phyloP scores from a whole-genome alignment of 2,113 vertebrate genomes.

The Embiotoca jacksoni region DNA sequence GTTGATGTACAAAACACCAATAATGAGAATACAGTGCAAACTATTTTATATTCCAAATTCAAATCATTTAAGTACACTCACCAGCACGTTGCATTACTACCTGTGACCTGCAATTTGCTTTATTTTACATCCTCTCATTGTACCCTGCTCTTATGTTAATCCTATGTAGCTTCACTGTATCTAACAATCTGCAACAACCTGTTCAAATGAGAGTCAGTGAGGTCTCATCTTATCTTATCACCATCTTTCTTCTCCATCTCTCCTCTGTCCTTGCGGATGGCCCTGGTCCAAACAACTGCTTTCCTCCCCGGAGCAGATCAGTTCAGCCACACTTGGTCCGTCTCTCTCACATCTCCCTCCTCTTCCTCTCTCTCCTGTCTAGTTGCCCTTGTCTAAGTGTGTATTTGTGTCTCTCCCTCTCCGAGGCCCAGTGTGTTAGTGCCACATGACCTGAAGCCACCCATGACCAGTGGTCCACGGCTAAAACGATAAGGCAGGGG shows the following conservation, averaged over 20 bases:
- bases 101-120: neutral
- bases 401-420: conserved; percentile 57
- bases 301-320: conserved; percentile 32
- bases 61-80: neutral
- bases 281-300: conserved; percentile 43
- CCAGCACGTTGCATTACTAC: neutral
- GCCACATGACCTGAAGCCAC: conserved; percentile 71
- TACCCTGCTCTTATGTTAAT: neutral
- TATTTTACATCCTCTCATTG: neutral
- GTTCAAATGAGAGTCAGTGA: conserved; percentile 11
- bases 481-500: conserved; percentile 66
- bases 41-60: neutral
- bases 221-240: conserved; percentile 43
- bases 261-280: conserved; percentile 29
- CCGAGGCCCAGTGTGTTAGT: conserved; percentile 65
- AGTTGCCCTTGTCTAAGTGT: conserved; percentile 71
- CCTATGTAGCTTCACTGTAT: neutral
- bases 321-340: conserved; percentile 13
- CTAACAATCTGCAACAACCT: conserved; percentile 18
- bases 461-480: conserved; percentile 57
- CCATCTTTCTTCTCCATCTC: conserved; percentile 15
- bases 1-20: neutral
- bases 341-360: conserved; percentile 25
- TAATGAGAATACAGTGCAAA: neutral
- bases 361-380: conserved; percentile 35